Conservation (phyloP, 2,888 invertebrate genomes). For the Sarcophaga caerulescens region DNA sequence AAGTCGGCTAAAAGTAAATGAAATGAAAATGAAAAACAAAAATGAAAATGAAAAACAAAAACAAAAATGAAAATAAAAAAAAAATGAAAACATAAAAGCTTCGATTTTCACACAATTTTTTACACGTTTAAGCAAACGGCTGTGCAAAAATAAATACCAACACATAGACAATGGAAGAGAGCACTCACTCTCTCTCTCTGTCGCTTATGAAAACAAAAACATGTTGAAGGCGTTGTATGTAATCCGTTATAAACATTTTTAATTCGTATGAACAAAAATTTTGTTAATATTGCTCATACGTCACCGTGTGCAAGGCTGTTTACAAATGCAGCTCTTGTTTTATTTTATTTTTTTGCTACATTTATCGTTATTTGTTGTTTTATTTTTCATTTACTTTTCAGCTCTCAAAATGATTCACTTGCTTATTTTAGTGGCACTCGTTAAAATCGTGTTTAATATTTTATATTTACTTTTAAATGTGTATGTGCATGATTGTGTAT, state of each 20-base stretch:
- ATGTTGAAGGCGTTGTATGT: constrained; percentile 7
- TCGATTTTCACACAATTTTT: constrained; percentile 19
- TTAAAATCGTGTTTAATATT: background rate
- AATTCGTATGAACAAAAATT: constrained; percentile 19
- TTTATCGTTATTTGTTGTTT: background rate
- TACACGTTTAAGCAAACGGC: background rate
- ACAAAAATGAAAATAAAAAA: background rate
- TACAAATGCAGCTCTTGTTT: constrained; percentile 15
- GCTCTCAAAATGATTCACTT: constrained; percentile 47
- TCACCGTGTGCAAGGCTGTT: constrained; percentile 63
- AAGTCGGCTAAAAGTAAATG: constrained; percentile 11
- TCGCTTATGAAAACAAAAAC: background rate
- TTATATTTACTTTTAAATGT: constrained; percentile 22
- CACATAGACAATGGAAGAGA: background rate
- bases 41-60: background rate
- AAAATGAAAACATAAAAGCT: constrained; percentile 40
- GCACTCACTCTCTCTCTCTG: constrained; percentile 1
- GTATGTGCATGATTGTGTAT: background rate
- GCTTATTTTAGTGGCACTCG: constrained; percentile 18
- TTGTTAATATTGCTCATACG: constrained; percentile 66
- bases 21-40: background rate
- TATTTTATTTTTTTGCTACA: constrained; percentile 2
- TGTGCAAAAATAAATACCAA: background rate
- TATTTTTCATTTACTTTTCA: background rate
- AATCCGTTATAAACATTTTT: constrained; percentile 22